Conservation (phyloP, 2,797 vertebrate species). For the Triplophysa bombifrons region DNA sequence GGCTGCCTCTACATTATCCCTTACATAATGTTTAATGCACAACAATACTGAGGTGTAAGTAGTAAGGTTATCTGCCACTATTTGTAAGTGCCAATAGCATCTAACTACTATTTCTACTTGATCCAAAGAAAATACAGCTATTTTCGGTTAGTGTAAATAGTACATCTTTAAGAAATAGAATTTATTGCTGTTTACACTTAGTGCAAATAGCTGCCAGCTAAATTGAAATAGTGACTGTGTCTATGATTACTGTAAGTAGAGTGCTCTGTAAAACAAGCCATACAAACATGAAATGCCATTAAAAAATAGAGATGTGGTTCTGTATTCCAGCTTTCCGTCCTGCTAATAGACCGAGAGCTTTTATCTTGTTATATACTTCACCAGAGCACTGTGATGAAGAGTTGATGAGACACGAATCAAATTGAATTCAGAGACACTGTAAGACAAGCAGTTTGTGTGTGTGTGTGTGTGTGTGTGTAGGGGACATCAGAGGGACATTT, state of each 20-base stretch:
- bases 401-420: constrained; percentile 12
- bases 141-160: too few species aligned
- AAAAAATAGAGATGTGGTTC: not conserved
- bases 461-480: not conserved
- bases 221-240: not conserved
- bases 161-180: too few species aligned
- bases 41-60: too few species aligned
- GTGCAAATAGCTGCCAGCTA: too few species aligned
- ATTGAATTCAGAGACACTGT: constrained; percentile 17
- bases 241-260: not conserved
- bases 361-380: constrained; percentile 43
- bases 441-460: constrained; percentile 13
- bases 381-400: constrained; percentile 20
- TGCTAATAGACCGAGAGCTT: constrained; percentile 9
- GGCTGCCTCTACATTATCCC: too few species aligned
- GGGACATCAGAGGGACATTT: constrained; percentile 16
- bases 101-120: too few species aligned
- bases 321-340: constrained; percentile 4
- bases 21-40: too few species aligned
- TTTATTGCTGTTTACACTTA: not conserved
- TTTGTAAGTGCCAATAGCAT: too few species aligned
- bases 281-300: not conserved
- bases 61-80: too few species aligned
- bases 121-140: too few species aligned
- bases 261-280: not conserved